Evolutionary conservation across 2,797 vertebrate species (phyloP), one percentile per base, ranked within the genome.

Genomic region (Sebastes dallii): DNA sequence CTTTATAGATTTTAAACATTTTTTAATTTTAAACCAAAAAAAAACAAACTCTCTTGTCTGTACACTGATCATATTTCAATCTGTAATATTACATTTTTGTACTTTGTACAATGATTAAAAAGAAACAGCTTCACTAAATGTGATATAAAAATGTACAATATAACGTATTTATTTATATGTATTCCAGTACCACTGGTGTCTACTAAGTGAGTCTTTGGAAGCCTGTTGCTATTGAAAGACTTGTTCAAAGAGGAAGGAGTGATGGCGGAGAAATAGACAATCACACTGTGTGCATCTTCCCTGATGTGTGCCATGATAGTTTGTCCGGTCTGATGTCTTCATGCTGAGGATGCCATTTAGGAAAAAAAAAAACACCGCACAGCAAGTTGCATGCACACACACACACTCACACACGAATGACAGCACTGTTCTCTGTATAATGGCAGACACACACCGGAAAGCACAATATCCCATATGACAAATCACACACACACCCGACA

Each of bases 81-180:
- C 80, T 86, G 32, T 75, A 86, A 92, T 84, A 89, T 85, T 82
- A 89, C 77, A 84, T 92, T 22, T 22, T 81, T 93, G 59, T 78
- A 77, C 75, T 92, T 85, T 93, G 73, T 91, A 93, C 93, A 94
- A 72, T 80, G 77, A 87, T 75, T 75, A 84, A 88, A 54, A 89
- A 86, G 77, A 91, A 76, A 87, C 70, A 76, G 58, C 81, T 89
- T 88, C 93, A 92, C 77, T 94, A 95, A 95, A 94, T 56, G 77
- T 90, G 80, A 91, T 95, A 93, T 65, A 95, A 95, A 95, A 95
- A 95, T 94, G 69, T 91, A 92, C 81, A 91, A 78, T 87, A 80
- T 86, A 52, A 82, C 82, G 80, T 82, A 75, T 88, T 83, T 81
- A 75, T 88, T 83, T 79, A 64, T 85, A 78, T 80, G 46, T 88